Conservation (phyloP, 2,888 invertebrate genomes). For the Ochropacha duplaris region DNA sequence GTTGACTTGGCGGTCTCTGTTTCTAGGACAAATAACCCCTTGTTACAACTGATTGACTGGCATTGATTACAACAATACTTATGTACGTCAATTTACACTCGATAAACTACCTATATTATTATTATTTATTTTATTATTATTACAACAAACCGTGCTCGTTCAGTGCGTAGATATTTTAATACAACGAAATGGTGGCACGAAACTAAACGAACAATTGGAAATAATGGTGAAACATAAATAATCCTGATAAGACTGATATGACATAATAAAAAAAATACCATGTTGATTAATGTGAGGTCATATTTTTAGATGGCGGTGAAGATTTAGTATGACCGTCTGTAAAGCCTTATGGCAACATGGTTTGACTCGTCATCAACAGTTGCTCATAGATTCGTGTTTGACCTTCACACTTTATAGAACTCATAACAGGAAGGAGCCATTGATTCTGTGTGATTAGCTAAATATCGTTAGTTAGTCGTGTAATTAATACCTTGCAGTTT, state of each 20-base stretch:
- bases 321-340: not conserved
- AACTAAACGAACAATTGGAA: not conserved
- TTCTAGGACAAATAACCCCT: constrained; percentile 31
- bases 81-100: not conserved
- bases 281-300: not conserved
- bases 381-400: not conserved
- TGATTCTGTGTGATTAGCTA: constrained; percentile 1
- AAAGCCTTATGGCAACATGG: not conserved
- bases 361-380: not conserved
- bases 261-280: not conserved
- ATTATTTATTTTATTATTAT: no score
- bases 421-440: not conserved
- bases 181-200: not conserved
- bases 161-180: not conserved
- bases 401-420: not conserved
- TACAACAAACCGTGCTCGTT: not conserved
- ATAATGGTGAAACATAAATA: not conserved
- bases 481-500: not conserved
- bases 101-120: not conserved
- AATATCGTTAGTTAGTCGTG: not conserved
- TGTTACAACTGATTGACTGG: not conserved
- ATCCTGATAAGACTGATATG: not conserved
- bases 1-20: constrained; percentile 47
- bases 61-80: not conserved
- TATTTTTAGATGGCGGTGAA: not conserved